phyloP scores from a whole-genome alignment of 2,888 invertebrate species.

The Schizotus pectinicornis region DNA sequence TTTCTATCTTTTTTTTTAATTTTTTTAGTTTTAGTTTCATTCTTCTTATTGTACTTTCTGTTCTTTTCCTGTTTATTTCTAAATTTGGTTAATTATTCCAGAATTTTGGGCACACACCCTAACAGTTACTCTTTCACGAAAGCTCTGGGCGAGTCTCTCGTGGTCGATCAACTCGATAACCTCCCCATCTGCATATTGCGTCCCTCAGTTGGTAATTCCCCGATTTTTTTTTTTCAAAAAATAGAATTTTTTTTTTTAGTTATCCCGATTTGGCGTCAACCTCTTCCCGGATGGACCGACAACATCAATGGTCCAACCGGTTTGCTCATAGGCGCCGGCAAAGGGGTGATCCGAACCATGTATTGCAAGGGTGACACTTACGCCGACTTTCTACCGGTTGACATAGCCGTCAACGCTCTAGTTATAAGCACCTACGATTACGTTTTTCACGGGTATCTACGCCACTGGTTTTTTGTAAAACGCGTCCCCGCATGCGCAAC shows the following conservation, averaged over 20 bases:
- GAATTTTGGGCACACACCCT: constrained; percentile 74
- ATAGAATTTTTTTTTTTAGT: constrained; percentile 58
- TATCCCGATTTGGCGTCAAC: constrained; percentile 83
- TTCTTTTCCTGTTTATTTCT: background rate
- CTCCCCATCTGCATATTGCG: constrained; percentile 80
- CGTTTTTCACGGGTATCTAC: background rate
- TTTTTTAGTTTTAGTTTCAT: background rate
- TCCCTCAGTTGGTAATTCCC: constrained; percentile 75
- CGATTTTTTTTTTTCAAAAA: background rate
- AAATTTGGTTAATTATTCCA: no score
- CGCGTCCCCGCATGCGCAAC: no score
- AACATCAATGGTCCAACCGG: constrained; percentile 89
- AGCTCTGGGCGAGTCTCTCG: constrained; percentile 83
- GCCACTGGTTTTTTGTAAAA: no score
- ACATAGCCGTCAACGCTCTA: constrained; percentile 78
- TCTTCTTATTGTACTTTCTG: background rate
- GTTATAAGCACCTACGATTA: background rate
- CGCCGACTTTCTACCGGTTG: constrained; percentile 81
- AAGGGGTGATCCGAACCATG: constrained; percentile 85
- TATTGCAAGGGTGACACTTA: constrained; percentile 77
- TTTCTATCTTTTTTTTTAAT: background rate
- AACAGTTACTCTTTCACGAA: constrained; percentile 94
- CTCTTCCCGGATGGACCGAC: constrained; percentile 87
- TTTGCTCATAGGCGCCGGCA: constrained; percentile 77
- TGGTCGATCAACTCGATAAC: constrained; percentile 74